A percentile compares a stretch with the other conserved stretches of the same genome.
These are phyloP conservation scores for Drosophila hawaiiensis DNA, from an alignment of 2,888 invertebrate genomes.

Conservation along the genomic window DNA sequence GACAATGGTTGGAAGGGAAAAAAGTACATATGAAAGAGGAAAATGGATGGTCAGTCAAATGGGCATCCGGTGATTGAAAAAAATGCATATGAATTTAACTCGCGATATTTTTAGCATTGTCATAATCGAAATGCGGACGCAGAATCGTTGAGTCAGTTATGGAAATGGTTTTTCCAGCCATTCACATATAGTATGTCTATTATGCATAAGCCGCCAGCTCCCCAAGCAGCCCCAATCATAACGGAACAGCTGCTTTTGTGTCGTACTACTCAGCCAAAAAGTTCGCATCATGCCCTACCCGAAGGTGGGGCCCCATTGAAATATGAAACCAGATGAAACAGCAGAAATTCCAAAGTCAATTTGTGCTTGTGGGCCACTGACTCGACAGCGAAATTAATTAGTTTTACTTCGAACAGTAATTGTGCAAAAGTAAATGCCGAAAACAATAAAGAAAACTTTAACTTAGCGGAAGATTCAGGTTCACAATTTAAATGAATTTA, in stretches of 20 bases:
- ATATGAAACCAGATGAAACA: slow-evolving; percentile 37
- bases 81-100: slow-evolving; percentile 62
- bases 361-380: not conserved
- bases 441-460: not conserved
- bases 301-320: slow-evolving; percentile 4
- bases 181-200: slow-evolving; percentile 56
- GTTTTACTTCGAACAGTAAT: slow-evolving; percentile 5
- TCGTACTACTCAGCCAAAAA: slow-evolving; percentile 48
- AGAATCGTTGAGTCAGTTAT: slow-evolving; percentile 58
- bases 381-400: slow-evolving; percentile 30
- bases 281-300: slow-evolving; percentile 53
- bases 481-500: not conserved
- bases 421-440: not conserved
- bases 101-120: slow-evolving; percentile 73
- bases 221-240: slow-evolving; percentile 32
- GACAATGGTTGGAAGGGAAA: slow-evolving; percentile 48
- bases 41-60: slow-evolving; percentile 45
- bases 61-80: slow-evolving; percentile 50
- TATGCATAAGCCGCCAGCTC: slow-evolving; percentile 61
- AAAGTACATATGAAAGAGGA: slow-evolving; percentile 6
- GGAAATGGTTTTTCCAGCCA: slow-evolving; percentile 49
- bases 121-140: slow-evolving; percentile 63
- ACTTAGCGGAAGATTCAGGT: too few relatives aligned
- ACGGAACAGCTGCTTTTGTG: slow-evolving; percentile 72
- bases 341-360: slow-evolving; percentile 19